Evolutionary conservation across 2,888 invertebrate genomes (phyloP).

Genomic region (Paralinhomoeus sp.): DNA sequence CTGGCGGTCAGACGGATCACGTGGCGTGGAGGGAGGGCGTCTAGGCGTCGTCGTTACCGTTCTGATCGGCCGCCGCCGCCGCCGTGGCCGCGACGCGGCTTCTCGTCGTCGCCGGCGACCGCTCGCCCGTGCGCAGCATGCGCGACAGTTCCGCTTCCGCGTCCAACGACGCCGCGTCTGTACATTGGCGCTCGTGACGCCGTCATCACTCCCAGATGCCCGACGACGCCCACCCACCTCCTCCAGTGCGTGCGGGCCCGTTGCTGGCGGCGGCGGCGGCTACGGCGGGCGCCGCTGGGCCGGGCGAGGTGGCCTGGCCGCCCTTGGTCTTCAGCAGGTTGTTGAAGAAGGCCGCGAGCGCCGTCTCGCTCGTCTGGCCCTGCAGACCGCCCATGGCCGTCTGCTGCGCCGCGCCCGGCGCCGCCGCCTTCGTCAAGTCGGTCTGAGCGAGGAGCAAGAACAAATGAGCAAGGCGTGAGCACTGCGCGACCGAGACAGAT

Average conservation of each 20-base stretch:
- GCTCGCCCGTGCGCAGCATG: background rate
- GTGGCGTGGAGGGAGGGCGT: too few species aligned
- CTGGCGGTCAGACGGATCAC: too few species aligned
- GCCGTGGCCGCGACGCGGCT: too few species aligned
- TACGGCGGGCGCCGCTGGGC: too few species aligned
- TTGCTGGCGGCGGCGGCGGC: background rate
- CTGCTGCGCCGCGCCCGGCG: background rate
- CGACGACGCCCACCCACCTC: too few species aligned
- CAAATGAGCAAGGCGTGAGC: too few species aligned
- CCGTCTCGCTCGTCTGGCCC: constrained; percentile 42
- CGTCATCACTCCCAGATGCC: background rate
- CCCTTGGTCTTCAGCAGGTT: constrained; percentile 82
- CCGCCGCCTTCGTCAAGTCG: background rate
- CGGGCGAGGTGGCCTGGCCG: too few species aligned
- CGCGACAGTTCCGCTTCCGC: background rate
- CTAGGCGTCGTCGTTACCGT: too few species aligned
- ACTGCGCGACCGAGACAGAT: too few species aligned
- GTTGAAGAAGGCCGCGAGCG: constrained; percentile 91
- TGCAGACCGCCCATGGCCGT: constrained; percentile 18
- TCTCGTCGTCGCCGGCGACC: background rate
- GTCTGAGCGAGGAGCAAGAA: background rate
- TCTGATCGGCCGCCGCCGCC: too few species aligned
- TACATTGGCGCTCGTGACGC: background rate
- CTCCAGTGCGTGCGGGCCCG: background rate
- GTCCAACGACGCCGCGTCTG: background rate